A percentile compares a stretch with the other conserved stretches of the same genome.
These are phyloP conservation scores for Hirundo rustica DNA, from an alignment of 2,797 vertebrate species.

Conservation along the genomic window DNA sequence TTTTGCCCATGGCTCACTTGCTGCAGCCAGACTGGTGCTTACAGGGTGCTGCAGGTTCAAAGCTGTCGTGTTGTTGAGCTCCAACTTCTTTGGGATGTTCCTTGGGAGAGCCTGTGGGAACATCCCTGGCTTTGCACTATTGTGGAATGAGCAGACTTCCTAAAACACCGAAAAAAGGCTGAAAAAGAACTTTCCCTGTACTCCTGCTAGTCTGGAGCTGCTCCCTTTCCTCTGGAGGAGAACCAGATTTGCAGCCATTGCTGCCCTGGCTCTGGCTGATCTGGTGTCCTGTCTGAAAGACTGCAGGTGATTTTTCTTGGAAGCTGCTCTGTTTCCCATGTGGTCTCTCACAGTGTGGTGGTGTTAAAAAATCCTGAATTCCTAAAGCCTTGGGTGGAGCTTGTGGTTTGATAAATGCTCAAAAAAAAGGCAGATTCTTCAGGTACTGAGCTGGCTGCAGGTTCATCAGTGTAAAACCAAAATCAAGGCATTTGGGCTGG, in stretches of 20 bases:
- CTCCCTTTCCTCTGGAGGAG: not conserved
- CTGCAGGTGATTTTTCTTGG: not conserved
- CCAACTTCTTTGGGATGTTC: not conserved
- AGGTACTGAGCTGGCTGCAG: not conserved
- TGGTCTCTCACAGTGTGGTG: not conserved
- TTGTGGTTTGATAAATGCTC: not conserved
- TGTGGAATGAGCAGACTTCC: not conserved
- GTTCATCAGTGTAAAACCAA: not conserved
- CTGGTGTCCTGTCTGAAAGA: not conserved
- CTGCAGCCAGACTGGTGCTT: not conserved
- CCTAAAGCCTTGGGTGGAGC: not conserved
- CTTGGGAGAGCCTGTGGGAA: not conserved
- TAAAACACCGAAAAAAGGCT: not conserved
- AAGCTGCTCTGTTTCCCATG: not conserved
- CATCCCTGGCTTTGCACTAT: not conserved
- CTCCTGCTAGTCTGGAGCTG: not conserved
- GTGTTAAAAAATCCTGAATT: not conserved
- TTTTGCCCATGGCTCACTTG: not conserved
- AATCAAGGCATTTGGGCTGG: not conserved
- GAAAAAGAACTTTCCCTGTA: not conserved
- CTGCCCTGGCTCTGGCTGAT: not conserved
- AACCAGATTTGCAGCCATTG: not conserved
- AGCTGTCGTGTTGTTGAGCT: not conserved
- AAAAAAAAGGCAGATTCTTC: not conserved
- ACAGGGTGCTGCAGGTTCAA: not conserved